Base-by-base conservation (phyloP, 1,140 invertebrate genomes). In the Atta colombica region DNA sequence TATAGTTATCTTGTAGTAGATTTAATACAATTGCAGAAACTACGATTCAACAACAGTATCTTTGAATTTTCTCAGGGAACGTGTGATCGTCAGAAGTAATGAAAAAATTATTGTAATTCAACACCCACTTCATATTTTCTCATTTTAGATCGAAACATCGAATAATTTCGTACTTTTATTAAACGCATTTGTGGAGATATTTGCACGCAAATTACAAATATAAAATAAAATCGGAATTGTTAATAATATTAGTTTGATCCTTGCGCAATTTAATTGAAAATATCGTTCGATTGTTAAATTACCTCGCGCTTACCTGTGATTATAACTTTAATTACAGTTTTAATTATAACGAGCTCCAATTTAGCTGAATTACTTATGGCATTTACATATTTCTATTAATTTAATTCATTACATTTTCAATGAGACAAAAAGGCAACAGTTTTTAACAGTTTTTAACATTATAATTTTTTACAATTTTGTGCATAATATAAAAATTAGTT, bases 1-100 rank as follows among this genome's bases (percentile, higher is more conserved):
- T 71, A 77, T 86, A 77, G 51, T 75, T 21, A 21, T 21, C 7
- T 45, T 39, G 7, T 60, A 45, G 28, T 87, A 92, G 88, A 92
- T 88, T 92, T 92, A 92, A 84, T 81, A 91, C 91, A 92, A 92
- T 92, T 92, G 91, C 86, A 60, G 69, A 18, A 49, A 72, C 49
- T 49, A 65, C 53, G 12, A 74, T 86, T 49, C 49, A 55, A 77
- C 21, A 25, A 66, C 12, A 82, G 39, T 45, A 31, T 87, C 61
- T 61, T 45, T 55, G 49, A 18, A 35, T n/a, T 21, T 65, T 65
- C 5, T 61, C n/a, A 3, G 8, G 12, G 2, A 16, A 45, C 4
- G 16, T 12, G 2, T 31, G 35, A 21, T 39, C 14, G 14, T 0
- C 7, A 39, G 28, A 77, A 63, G 16, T 63, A 7, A 10, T 16